Evolutionary conservation across 2,888 invertebrate genomes (phyloP).

Genomic region (Drosophila paramelanica): DNA sequence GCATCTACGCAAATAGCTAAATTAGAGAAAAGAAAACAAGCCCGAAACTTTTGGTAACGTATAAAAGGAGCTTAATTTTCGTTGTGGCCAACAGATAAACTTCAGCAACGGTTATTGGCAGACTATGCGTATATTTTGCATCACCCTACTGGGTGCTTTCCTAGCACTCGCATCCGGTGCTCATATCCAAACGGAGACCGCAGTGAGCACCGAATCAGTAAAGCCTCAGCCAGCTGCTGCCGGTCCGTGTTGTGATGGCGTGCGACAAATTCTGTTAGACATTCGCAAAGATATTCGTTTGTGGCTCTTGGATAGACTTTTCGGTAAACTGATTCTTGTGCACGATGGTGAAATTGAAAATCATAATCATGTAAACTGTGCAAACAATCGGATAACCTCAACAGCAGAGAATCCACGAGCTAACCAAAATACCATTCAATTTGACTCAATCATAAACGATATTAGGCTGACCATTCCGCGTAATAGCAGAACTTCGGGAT

Average conservation of each 20-base stretch:
- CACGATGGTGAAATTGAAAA: conserved; percentile 56
- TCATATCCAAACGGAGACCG: conserved; percentile 44
- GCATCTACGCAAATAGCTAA: conserved; percentile 66
- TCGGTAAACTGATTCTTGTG: conserved; percentile 57
- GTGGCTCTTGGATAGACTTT: conserved; percentile 64
- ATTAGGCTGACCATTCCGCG: conserved; percentile 32
- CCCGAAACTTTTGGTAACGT: conserved; percentile 26
- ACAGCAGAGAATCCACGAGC: neutral
- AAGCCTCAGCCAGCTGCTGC: conserved; percentile 23
- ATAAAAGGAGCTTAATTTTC: conserved; percentile 56
- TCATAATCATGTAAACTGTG: conserved; percentile 50
- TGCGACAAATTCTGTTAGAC: conserved; percentile 65
- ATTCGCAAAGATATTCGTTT: conserved; percentile 68
- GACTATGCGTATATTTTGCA: conserved; percentile 63
- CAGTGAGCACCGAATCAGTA: conserved; percentile 31
- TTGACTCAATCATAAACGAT: conserved; percentile 31
- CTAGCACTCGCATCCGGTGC: conserved; percentile 51
- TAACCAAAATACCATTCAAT: conserved; percentile 6
- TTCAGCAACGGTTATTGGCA: conserved; percentile 26
- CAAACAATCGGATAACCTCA: conserved; percentile 33
- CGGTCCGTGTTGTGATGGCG: conserved; percentile 67
- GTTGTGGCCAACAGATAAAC: conserved; percentile 49
- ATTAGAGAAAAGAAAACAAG: conserved; percentile 32
- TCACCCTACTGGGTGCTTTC: conserved; percentile 58
- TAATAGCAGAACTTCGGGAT: conserved; percentile 23